Evolutionary conservation across 2,113 vertebrate species (phyloP), one percentile per base, ranked within the genome.

Genomic region (Sinosuthora webbiana): DNA sequence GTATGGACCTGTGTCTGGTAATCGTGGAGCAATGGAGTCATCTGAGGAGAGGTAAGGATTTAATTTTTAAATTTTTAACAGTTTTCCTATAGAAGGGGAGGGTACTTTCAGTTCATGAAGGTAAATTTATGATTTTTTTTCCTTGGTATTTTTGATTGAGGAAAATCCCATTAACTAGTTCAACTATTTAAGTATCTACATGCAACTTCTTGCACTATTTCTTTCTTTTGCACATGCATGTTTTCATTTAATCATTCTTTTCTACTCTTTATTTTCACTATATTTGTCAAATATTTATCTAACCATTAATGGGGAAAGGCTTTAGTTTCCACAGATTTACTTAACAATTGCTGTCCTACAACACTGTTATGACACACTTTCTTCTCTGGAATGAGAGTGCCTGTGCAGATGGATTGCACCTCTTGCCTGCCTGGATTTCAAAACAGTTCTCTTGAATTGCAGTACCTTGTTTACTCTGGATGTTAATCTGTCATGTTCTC

Each of bases 31-130:
- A 56, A 1, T 81, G 73, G 95, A 95, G 15, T 81, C 87, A 22
- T 80, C 90, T 35, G 90, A 94, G 57, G 92, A 95, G 44, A 94
- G 90, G 96, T 96, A 77, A 83, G 52, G 39, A 30, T 42, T 82
- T 12, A 12, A 28, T 21, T 37, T 33, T 64, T 3, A 8, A 24
- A 27, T 49, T 16, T 20, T 49, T 22, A 55, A 53, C 11, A 85
- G 6, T 30, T 83, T 62, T 71, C 39, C 10, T 45, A 0, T 47
- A 47, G 50, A 64, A 73, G 57, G 13, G 35, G 7, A 69, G 16
- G 6, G 1, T 33, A 17, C 8, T 59, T 80, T 33, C 10, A 33
- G 28, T 67, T 85, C 1, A 4, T 42, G 22, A 60, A 41, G 16
- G 27, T 73, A 9, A 30, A 13, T 68, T 44, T 79, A 41, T 50